Conservation (phyloP, 2,113 vertebrate genomes). For the Calypte anna region DNA sequence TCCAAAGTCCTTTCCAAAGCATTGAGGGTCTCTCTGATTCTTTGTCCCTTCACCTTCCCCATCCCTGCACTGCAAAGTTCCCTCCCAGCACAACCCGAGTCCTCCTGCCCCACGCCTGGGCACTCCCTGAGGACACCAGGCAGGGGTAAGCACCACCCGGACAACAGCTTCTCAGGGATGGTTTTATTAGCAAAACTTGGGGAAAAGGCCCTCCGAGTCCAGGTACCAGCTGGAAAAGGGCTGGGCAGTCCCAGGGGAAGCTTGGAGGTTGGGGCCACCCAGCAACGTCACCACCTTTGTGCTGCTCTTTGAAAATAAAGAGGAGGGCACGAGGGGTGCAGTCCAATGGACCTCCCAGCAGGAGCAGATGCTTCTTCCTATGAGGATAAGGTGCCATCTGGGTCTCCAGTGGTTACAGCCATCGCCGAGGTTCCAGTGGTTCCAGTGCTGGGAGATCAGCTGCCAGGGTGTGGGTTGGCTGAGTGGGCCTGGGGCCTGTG, state of each 20-base stretch:
- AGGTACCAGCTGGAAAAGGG: constrained; percentile 32
- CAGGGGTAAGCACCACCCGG: background rate
- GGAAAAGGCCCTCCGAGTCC: background rate
- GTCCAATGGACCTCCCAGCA: background rate
- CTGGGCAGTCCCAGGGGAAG: background rate
- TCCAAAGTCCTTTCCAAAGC: background rate
- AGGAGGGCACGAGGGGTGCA: background rate
- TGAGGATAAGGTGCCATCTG: background rate
- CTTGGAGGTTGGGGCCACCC: fast-evolving
- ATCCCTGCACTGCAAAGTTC: fast-evolving
- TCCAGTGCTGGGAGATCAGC: background rate
- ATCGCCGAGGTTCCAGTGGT: background rate
- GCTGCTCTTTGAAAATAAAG: constrained; percentile 31
- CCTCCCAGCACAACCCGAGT: fast-evolving
- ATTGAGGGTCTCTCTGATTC: fast-evolving
- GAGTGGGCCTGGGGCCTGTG: background rate
- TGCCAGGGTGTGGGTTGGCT: fast-evolving
- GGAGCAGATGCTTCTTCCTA: background rate
- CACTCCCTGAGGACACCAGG: background rate
- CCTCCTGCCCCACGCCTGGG: background rate
- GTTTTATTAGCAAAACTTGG: constrained; percentile 9
- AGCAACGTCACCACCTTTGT: fast-evolving
- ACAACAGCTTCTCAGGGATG: background rate
- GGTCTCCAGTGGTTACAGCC: background rate
- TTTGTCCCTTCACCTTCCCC: background rate